A percentile compares a stretch with the other conserved stretches of the same genome.
Conservation (phyloP, 2,888 invertebrate genomes). For the Trissonchulus latispiculum region DNA sequence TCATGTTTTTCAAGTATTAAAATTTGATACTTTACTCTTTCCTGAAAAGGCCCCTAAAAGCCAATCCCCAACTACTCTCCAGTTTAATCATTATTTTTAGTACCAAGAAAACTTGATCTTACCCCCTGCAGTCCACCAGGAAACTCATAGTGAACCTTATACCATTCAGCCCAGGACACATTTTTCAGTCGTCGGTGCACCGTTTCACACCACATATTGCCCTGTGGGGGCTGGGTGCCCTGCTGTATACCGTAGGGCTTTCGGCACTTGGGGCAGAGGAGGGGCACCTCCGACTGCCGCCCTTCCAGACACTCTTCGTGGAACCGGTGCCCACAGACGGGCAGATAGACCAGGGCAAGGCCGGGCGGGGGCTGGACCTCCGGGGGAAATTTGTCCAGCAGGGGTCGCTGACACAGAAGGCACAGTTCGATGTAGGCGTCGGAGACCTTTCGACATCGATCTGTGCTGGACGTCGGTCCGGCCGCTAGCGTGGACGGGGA, state of each 20-base stretch:
- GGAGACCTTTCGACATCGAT: not conserved
- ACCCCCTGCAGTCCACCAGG: not conserved
- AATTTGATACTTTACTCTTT: too few species aligned
- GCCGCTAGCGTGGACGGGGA: not conserved
- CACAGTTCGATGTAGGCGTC: not conserved
- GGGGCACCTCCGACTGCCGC: not conserved
- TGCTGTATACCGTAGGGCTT: not conserved
- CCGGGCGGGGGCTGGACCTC: not conserved
- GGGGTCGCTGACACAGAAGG: not conserved
- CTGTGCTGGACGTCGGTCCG: too few species aligned
- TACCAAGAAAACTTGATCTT: too few species aligned
- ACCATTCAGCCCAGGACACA: not conserved
- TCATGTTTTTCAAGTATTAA: too few species aligned
- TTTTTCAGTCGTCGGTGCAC: not conserved
- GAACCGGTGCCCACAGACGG: not conserved
- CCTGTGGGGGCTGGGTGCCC: not conserved
- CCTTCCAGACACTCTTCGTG: not conserved
- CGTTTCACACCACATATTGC: not conserved
- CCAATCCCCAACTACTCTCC: too few species aligned
- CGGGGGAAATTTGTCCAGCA: not conserved
- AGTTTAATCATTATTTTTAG: too few species aligned
- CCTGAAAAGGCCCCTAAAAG: too few species aligned
- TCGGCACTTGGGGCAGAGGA: not conserved
- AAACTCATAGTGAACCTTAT: not conserved
- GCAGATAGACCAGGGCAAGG: not conserved